Evolutionary conservation across 1,140 invertebrate species (phyloP).

Genomic region (Lepidurus arcticus): DNA sequence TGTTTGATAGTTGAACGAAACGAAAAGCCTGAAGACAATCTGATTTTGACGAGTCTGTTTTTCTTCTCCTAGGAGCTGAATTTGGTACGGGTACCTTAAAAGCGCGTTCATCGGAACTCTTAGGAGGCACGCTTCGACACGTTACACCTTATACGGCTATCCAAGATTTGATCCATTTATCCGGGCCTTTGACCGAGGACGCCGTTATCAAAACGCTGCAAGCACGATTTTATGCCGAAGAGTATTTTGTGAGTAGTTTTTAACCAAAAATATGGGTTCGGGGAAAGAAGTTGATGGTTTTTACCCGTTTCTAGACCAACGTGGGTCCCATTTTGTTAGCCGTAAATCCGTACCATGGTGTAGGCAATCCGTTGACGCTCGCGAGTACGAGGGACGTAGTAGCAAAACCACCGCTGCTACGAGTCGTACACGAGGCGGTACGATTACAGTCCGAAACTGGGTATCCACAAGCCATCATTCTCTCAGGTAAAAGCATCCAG

Average conservation of each 20-base stretch:
- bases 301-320: slow-evolving; percentile 65
- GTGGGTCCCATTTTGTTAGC: slow-evolving; percentile 84
- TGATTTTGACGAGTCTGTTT: neutral
- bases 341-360: slow-evolving; percentile 79
- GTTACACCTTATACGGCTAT: slow-evolving; percentile 47
- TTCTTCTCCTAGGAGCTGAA: neutral
- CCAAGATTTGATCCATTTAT: slow-evolving; percentile 84
- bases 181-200: slow-evolving; percentile 86
- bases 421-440: slow-evolving; percentile 84
- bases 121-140: slow-evolving; percentile 28
- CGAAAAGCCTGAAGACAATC: neutral
- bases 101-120: slow-evolving; percentile 15
- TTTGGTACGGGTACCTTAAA: slow-evolving; percentile 17
- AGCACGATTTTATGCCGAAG: slow-evolving; percentile 73
- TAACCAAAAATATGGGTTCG: neutral
- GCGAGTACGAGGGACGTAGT: slow-evolving; percentile 68
- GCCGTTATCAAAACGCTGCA: slow-evolving; percentile 85
- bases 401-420: slow-evolving; percentile 67
- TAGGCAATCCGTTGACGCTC: slow-evolving; percentile 78
- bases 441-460: slow-evolving; percentile 87
- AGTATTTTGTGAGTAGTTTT: slow-evolving; percentile 73
- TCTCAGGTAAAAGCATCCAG: slow-evolving; percentile 59
- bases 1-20: neutral
- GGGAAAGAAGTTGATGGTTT: neutral
- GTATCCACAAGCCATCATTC: slow-evolving; percentile 88